A percentile compares a stretch with the other conserved stretches of the same genome.
These are phyloP conservation scores for Urosaurus nigricauda DNA, from an alignment of 2,797 vertebrate species.

Conservation along the genomic window DNA sequence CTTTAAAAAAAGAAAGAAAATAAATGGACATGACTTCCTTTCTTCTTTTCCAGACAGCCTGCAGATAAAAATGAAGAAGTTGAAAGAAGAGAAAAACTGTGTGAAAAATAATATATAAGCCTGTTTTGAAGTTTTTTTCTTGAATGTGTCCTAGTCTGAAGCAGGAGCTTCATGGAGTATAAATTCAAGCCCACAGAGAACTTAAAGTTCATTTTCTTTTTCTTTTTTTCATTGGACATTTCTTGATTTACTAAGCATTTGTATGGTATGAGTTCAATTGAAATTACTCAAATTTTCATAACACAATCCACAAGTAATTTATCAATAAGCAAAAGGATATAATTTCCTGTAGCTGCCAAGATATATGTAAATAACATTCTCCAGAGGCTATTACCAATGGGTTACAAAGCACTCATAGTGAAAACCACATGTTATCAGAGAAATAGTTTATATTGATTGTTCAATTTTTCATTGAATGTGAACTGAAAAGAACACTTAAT, in stretches of 20 bases:
- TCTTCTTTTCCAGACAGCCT: neutral
- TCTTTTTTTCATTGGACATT: slow-evolving; percentile 47
- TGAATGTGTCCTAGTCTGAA: slow-evolving; percentile 27
- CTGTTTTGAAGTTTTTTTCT: slow-evolving; percentile 38
- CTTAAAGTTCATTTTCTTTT: slow-evolving; percentile 40
- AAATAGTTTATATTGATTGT: slow-evolving; percentile 44
- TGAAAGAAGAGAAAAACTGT: slow-evolving; percentile 35
- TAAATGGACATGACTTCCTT: slow-evolving; percentile 47
- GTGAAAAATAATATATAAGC: slow-evolving; percentile 20
- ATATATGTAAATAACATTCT: slow-evolving; percentile 3
- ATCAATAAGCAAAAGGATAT: slow-evolving; percentile 48
- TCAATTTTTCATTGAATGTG: neutral
- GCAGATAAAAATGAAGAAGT: neutral
- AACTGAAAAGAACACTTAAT: slow-evolving; percentile 17
- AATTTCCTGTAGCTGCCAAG: slow-evolving; percentile 42
- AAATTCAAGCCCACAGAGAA: slow-evolving; percentile 33
- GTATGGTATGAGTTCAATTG: slow-evolving; percentile 32
- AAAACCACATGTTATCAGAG: slow-evolving; percentile 49
- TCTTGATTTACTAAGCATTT: slow-evolving; percentile 60
- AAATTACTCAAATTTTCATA: slow-evolving; percentile 48
- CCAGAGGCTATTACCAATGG: slow-evolving; percentile 56
- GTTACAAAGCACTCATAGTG: slow-evolving; percentile 60
- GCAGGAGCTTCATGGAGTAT: slow-evolving; percentile 8
- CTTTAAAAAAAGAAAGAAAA: neutral
- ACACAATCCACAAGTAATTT: slow-evolving; percentile 58